Evolutionary conservation across 1,140 invertebrate genomes (phyloP).

Genomic region (Myzus persicae): DNA sequence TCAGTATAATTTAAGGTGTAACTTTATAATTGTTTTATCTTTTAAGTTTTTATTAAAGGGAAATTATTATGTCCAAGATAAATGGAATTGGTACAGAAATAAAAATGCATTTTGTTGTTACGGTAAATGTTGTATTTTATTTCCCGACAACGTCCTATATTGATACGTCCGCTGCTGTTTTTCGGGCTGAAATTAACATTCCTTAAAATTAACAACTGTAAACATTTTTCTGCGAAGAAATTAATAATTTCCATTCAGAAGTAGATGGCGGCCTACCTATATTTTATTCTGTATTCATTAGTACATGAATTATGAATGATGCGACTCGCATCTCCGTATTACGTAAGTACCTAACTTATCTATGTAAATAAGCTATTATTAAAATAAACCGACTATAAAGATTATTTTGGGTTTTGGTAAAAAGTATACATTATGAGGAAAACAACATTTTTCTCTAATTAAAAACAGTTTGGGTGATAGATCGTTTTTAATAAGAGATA

Average conservation of each 20-base stretch:
- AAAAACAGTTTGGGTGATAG: background rate
- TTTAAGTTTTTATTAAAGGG: constrained; percentile 53
- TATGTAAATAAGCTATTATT: constrained; percentile 3
- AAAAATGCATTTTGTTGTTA: constrained; percentile 48
- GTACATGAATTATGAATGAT: constrained; percentile 1
- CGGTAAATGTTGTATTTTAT: constrained; percentile 16
- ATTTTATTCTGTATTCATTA: background rate
- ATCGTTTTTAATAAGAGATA: background rate
- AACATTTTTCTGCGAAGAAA: background rate
- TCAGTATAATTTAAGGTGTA: constrained; percentile 20
- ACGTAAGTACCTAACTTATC: background rate
- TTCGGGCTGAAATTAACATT: background rate
- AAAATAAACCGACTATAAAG: background rate
- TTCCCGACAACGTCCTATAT: background rate
- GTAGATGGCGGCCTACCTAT: background rate
- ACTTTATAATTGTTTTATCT: constrained; percentile 38
- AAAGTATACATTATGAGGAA: background rate
- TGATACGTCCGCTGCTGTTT: background rate
- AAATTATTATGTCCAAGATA: constrained; percentile 53
- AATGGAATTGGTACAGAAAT: constrained; percentile 51
- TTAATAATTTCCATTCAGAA: background rate
- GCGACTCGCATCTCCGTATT: background rate
- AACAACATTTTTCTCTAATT: background rate
- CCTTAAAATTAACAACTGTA: background rate
- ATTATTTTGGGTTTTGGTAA: background rate